Evolutionary conservation across 2,888 invertebrate species (phyloP), one percentile per base, ranked within the genome.

Genomic region (Oeneis ivallda): DNA sequence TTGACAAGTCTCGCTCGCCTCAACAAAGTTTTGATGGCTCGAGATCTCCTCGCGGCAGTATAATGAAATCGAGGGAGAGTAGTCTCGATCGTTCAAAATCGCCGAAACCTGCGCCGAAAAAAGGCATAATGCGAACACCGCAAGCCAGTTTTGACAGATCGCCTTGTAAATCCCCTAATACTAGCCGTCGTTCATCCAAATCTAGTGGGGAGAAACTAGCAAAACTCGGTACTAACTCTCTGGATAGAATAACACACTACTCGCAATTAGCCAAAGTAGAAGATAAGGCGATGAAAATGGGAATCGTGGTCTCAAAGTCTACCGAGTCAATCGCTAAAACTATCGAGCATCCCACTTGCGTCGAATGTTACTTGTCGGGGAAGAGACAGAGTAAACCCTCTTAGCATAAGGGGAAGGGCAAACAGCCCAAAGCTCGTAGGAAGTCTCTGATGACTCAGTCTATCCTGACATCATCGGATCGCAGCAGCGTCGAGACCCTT

Each of bases 321-420:
- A 93, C 93, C 1, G 93, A 93, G 75, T 92, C 92, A 0, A 92
- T 93, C 54, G 85, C 90, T 13, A 88, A 89, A 76, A 89, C 93
- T 13, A 93, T 95, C 64, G 95, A 95, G 71, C 94, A 94, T 66
- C 94, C 95, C 56, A 95, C 95, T 34, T 95, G 95, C 86, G 95
- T 95, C 74, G 95, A 95, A 78, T 95, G 95, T 79, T 93, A 95
- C 83, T 93, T 95, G 52, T 94, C 95, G 66, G 93, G 93, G 64
- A 94, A 94, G 79, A 89, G 86, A 47, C 90, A 90, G 72, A 92
- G 89, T 73, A 92, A 93, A 84, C 89, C 92, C 73, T 94, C 94
- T 93, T 94, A 94, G 93, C 94, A 94, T 90, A 94, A 92, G 93
- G 93, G 92, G 88, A 93, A 91, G 89, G 94, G 94, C 91, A 94